These are phyloP conservation scores for Sarcophaga variegata DNA, from an alignment of 2,888 invertebrate genomes.

Conservation along the genomic window DNA sequence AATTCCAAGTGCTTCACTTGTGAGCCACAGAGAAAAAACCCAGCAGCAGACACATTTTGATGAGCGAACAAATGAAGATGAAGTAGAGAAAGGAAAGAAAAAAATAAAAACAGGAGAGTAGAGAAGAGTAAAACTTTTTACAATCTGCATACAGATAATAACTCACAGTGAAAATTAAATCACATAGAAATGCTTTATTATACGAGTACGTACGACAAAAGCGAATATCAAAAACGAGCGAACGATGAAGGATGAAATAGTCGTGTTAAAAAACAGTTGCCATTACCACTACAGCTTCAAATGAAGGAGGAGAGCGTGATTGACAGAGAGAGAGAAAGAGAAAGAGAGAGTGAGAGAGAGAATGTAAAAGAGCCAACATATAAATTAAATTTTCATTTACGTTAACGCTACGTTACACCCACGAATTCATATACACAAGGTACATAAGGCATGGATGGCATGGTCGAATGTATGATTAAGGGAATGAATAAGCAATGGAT, in stretches of 20 bases:
- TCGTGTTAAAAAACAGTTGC: too few species aligned
- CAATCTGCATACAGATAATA: constrained; percentile 48
- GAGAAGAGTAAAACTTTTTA: constrained; percentile 34
- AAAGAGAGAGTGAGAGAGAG: constrained; percentile 14
- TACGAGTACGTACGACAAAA: constrained; percentile 17
- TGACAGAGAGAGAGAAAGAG: constrained; percentile 32
- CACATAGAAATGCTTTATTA: constrained; percentile 43
- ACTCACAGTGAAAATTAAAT: constrained; percentile 67
- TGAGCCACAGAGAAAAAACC: constrained; percentile 7
- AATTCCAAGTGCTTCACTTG: constrained; percentile 51
- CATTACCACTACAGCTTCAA: too few species aligned
- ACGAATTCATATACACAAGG: background rate
- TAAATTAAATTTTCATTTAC: constrained; percentile 68
- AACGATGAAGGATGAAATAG: background rate
- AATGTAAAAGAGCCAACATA: constrained; percentile 55
- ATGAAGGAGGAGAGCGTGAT: background rate
- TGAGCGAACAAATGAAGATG: background rate
- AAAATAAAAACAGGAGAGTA: background rate
- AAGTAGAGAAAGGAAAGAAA: background rate
- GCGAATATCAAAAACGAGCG: constrained; percentile 29
- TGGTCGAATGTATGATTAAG: constrained; percentile 45
- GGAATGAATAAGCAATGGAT: constrained; percentile 2
- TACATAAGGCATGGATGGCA: constrained; percentile 18
- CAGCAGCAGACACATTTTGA: background rate
- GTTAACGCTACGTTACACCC: constrained; percentile 3